phyloP scores from a whole-genome alignment of 2,113 vertebrate species.

The Mixornis gularis region DNA sequence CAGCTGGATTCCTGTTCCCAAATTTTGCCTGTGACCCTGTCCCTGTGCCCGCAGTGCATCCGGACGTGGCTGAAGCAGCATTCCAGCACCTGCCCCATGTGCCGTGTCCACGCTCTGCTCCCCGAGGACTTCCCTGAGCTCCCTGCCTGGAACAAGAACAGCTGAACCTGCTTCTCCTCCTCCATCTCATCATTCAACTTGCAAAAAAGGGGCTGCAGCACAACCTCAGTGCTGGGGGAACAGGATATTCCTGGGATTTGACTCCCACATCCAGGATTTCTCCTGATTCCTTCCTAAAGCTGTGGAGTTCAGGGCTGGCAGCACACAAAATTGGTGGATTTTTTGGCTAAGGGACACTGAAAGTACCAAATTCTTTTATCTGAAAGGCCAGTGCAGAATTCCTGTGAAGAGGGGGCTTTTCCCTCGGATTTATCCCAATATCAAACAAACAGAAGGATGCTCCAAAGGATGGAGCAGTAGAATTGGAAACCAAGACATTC shows the following conservation, averaged over 20 bases:
- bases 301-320: background rate
- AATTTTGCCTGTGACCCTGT: fast-evolving
- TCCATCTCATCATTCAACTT: fast-evolving
- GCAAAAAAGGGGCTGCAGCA: background rate
- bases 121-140: slow-evolving; percentile 79
- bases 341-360: background rate
- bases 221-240: background rate
- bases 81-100: slow-evolving; percentile 84
- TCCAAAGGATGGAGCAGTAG: background rate
- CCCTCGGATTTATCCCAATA: background rate
- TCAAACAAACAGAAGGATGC: background rate
- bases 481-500: background rate
- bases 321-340: background rate
- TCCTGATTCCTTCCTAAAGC: background rate
- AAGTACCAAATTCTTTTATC: fast-evolving
- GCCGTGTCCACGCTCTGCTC: slow-evolving; percentile 69
- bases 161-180: background rate
- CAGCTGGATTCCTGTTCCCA: background rate
- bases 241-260: background rate
- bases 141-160: slow-evolving; percentile 47
- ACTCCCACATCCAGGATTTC: background rate
- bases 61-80: slow-evolving; percentile 83
- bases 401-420: background rate
- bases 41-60: slow-evolving; percentile 78
- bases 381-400: background rate